These are phyloP conservation scores for Campopleginae sp. DNA, from an alignment of 2,888 invertebrate species.

Conservation along the genomic window DNA sequence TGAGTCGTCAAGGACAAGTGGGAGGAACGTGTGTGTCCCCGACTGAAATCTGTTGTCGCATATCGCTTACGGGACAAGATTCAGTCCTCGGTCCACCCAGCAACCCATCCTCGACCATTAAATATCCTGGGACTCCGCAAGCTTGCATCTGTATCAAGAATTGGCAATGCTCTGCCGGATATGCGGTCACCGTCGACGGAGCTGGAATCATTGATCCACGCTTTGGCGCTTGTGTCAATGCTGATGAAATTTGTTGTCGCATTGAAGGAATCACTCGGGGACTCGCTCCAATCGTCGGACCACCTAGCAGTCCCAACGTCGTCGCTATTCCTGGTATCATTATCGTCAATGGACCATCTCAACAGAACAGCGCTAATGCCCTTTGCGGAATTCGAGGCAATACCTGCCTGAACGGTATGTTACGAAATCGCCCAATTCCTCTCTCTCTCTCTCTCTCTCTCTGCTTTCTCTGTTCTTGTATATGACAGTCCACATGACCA, in stretches of 20 bases:
- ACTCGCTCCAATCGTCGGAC: conserved; percentile 6
- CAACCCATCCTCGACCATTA: conserved; percentile 81
- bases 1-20: conserved; percentile 69
- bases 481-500: neutral
- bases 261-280: conserved; percentile 63
- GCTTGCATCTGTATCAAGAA: conserved; percentile 78
- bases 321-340: conserved; percentile 36
- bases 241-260: conserved; percentile 80
- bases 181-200: conserved; percentile 73
- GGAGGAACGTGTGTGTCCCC: conserved; percentile 61
- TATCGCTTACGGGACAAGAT: conserved; percentile 87
- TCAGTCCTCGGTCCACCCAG: conserved; percentile 86
- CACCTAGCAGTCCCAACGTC: neutral
- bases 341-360: conserved; percentile 54
- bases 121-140: conserved; percentile 74
- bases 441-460: conserved; percentile 6
- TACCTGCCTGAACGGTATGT: conserved; percentile 72
- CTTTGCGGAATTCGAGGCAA: conserved; percentile 75
- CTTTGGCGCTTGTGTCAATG: conserved; percentile 77
- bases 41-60: conserved; percentile 85
- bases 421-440: conserved; percentile 18
- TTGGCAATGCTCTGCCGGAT: conserved; percentile 74
- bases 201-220: conserved; percentile 79
- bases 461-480: neutral
- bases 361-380: conserved; percentile 26